Percentiles rank a stretch among this genome's conserved stretches.
phyloP scores from a whole-genome alignment of 2,888 invertebrate genomes.

The Glomeris marginata region DNA sequence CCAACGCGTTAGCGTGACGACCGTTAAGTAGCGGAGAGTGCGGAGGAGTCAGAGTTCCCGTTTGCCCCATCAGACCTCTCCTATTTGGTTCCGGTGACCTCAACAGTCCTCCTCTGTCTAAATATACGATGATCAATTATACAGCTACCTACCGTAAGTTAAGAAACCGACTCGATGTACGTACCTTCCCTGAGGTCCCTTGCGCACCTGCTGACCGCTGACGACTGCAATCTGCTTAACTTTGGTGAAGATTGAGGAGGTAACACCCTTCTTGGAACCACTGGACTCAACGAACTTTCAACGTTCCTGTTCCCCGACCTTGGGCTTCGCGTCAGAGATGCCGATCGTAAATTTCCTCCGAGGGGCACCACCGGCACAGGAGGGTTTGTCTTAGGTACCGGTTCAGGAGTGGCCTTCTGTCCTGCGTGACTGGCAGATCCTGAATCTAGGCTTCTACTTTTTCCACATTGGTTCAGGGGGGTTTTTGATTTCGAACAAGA shows the following conservation, averaged over 20 bases:
- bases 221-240: no score
- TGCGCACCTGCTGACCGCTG: no score
- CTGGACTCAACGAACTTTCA: no score
- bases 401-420: neutral
- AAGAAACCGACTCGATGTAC: no score
- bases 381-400: constrained; percentile 13
- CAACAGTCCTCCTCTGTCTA: neutral
- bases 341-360: no score
- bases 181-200: no score
- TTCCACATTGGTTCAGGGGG: constrained; percentile 49
- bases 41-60: no score
- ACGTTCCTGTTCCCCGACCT: constrained; percentile 18
- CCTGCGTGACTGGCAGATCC: constrained; percentile 29
- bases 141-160: no score
- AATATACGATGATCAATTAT: no score
- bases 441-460: constrained; percentile 71
- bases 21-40: neutral
- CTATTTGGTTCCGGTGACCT: neutral
- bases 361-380: constrained; percentile 24
- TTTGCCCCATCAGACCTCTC: no score
- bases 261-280: no score
- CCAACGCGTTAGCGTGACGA: neutral
- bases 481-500: neutral
- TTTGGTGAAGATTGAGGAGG: no score
- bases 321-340: constrained; percentile 22